Evolutionary conservation across 2,888 invertebrate genomes (phyloP).

Genomic region (Drosophila lutescens): DNA sequence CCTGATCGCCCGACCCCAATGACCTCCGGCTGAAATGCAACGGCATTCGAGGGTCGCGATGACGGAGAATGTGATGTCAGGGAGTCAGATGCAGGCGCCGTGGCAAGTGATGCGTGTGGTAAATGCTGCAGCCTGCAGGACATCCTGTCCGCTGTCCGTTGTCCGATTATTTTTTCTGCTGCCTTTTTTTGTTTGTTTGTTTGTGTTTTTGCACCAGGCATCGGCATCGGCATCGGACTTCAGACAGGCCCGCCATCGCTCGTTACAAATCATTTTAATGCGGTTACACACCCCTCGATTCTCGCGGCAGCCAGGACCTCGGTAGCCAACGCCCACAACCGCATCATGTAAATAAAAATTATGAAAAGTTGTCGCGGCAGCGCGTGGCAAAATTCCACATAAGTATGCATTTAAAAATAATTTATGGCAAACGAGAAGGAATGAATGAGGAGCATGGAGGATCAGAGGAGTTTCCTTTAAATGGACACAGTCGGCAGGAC

Average conservation of each 20-base stretch:
- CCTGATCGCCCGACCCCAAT: conserved; percentile 15
- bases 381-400: conserved; percentile 63
- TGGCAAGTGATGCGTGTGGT: conserved; percentile 35
- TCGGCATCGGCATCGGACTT: conserved; percentile 14
- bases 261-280: conserved; percentile 50
- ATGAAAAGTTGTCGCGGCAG: conserved; percentile 60
- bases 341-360: conserved; percentile 62
- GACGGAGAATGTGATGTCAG: background rate
- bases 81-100: conserved; percentile 8
- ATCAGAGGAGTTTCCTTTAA: conserved; percentile 42
- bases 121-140: conserved; percentile 29
- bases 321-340: conserved; percentile 15
- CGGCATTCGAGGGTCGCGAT: conserved; percentile 19
- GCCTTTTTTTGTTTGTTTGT: conserved; percentile 1
- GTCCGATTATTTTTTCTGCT: conserved; percentile 8
- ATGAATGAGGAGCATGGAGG: conserved; percentile 10
- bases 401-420: conserved; percentile 68
- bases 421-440: conserved; percentile 51
- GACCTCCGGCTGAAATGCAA: conserved; percentile 29
- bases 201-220: background rate
- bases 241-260: conserved; percentile 25
- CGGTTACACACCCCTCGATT: conserved; percentile 29
- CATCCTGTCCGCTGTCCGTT: conserved; percentile 21
- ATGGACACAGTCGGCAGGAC: conserved; percentile 48
- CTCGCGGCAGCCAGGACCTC: background rate